A percentile compares a stretch with the other conserved stretches of the same genome.
phyloP scores from a whole-genome alignment of 1,140 invertebrate genomes.

The Eueides isabella region DNA sequence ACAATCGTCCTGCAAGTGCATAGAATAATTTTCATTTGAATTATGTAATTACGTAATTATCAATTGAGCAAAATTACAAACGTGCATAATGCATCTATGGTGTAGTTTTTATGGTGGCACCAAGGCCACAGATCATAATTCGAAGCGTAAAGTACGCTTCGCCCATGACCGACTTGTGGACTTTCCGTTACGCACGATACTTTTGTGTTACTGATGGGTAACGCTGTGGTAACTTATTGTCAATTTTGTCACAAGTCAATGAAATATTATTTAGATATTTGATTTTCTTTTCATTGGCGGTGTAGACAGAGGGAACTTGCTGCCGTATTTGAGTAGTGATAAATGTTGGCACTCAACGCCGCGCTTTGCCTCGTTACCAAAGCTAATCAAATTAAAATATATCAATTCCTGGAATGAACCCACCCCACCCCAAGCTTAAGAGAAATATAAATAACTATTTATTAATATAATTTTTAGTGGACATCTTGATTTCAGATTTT shows the following conservation, averaged over 20 bases:
- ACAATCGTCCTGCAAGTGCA: not conserved
- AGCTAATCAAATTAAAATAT: too few relatives aligned
- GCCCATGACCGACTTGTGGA: constrained; percentile 53
- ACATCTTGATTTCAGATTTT: too few relatives aligned
- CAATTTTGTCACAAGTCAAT: not conserved
- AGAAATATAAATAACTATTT: not conserved
- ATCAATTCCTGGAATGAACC: too few relatives aligned
- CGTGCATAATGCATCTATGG: constrained; percentile 38
- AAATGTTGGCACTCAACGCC: too few relatives aligned
- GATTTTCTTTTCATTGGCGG: too few relatives aligned
- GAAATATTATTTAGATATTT: not conserved
- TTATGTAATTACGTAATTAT: not conserved
- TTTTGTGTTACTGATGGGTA: constrained; percentile 25
- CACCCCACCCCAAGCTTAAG: too few relatives aligned
- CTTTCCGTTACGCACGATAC: constrained; percentile 40
- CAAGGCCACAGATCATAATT: constrained; percentile 40
- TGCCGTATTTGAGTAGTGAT: too few relatives aligned
- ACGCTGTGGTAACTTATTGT: not conserved
- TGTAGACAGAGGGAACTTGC: too few relatives aligned
- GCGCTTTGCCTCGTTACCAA: too few relatives aligned
- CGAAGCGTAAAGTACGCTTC: constrained; percentile 33
- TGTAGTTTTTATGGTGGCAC: constrained; percentile 26
- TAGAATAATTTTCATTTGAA: not conserved
- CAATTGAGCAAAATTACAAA: constrained; percentile 21
- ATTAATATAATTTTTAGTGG: too few relatives aligned